Percentiles rank a stretch among this genome's conserved stretches.
phyloP scores from a whole-genome alignment of 2,888 invertebrate genomes.

The Ditula angustiorana region DNA sequence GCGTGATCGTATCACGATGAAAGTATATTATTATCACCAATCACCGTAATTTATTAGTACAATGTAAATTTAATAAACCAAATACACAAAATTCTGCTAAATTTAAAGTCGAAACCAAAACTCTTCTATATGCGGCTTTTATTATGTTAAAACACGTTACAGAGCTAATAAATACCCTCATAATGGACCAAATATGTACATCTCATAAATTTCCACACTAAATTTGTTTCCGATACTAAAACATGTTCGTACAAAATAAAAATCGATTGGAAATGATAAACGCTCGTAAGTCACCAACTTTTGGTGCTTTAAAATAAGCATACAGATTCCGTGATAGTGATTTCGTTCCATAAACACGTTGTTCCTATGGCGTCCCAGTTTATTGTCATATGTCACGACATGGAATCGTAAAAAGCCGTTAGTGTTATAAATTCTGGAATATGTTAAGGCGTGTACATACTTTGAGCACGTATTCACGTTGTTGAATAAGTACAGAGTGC shows the following conservation, averaged over 20 bases:
- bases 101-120: background rate
- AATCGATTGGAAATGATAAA: constrained; percentile 55
- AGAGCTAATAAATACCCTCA: constrained; percentile 16
- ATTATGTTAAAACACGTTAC: constrained; percentile 18
- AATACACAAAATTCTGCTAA: background rate
- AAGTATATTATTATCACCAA: constrained; percentile 15
- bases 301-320: constrained; percentile 54
- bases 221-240: constrained; percentile 40
- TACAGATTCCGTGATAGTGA: constrained; percentile 55
- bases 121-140: background rate
- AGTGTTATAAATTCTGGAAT: constrained; percentile 67
- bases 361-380: constrained; percentile 66
- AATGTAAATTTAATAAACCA: background rate
- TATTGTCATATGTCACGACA: constrained; percentile 78
- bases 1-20: constrained; percentile 23
- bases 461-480: constrained; percentile 13
- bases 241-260: constrained; percentile 47
- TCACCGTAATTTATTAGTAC: background rate
- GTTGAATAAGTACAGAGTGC: background rate
- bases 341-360: constrained; percentile 76
- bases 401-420: constrained; percentile 66
- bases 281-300: constrained; percentile 48
- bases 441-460: constrained; percentile 44
- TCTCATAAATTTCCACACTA: constrained; percentile 35
- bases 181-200: constrained; percentile 34